phyloP scores from a whole-genome alignment of 2,797 vertebrate genomes.

The Taeniopygia guttata region DNA sequence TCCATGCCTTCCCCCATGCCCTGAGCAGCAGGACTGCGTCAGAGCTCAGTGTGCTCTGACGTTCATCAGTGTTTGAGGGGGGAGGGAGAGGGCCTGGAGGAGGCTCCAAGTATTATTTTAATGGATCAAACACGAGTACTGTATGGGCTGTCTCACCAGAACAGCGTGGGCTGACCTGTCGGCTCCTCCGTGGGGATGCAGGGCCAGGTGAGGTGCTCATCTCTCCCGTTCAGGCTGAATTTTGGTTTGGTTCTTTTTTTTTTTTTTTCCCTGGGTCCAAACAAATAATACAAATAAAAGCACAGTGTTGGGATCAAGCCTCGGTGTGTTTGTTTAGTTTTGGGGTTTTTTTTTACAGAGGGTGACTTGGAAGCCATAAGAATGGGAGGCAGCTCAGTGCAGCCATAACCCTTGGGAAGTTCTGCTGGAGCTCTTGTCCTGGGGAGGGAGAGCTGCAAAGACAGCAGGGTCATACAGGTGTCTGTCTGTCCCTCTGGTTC shows the following conservation, averaged over 20 bases:
- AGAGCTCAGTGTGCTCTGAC: conserved; percentile 40
- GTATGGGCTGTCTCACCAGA: background rate
- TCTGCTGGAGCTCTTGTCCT: background rate
- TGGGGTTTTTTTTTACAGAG: background rate
- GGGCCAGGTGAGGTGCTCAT: background rate
- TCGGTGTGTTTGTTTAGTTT: background rate
- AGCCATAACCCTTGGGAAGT: background rate
- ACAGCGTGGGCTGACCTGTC: background rate
- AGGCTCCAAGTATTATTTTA: background rate
- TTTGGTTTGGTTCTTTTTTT: background rate
- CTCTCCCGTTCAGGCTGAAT: background rate
- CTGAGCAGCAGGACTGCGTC: conserved; percentile 32
- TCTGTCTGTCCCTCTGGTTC: background rate
- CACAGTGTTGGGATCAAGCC: background rate
- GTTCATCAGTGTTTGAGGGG: background rate
- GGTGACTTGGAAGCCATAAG: background rate
- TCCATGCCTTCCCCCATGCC: no score
- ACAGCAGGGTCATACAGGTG: background rate
- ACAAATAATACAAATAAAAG: conserved; percentile 41
- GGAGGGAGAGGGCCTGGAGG: background rate
- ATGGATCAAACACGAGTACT: conserved; percentile 5
- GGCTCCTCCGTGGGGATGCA: background rate
- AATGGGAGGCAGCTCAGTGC: background rate
- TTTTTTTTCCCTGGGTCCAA: conserved; percentile 6
- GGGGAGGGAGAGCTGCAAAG: background rate